A percentile compares a stretch with the other conserved stretches of the same genome.
Conservation (phyloP, 1,140 invertebrate genomes). For the Andricus grossulariae region DNA sequence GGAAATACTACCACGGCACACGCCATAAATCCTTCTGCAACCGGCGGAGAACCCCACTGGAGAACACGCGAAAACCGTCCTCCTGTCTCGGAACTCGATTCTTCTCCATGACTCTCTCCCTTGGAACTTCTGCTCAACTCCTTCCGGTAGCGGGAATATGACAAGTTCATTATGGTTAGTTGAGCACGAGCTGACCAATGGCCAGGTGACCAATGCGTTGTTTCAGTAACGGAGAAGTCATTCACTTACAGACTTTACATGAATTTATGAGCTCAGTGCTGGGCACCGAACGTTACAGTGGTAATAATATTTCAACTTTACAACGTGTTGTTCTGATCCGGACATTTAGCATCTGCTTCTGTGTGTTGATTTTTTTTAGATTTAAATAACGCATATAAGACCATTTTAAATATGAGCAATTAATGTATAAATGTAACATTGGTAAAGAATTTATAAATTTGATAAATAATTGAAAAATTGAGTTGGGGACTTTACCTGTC, state of each 20-base stretch:
- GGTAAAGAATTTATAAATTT: too few species aligned
- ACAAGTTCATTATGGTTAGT: constrained; percentile 27
- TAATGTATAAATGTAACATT: too few species aligned
- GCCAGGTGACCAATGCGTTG: constrained; percentile 29
- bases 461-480: too few species aligned
- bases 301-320: neutral
- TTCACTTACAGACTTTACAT: constrained; percentile 24
- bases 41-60: constrained; percentile 12
- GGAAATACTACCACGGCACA: constrained; percentile 25
- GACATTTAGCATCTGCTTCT: neutral
- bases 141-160: constrained; percentile 25
- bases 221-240: constrained; percentile 26
- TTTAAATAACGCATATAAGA: too few species aligned
- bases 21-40: constrained; percentile 29
- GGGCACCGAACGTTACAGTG: too few species aligned
- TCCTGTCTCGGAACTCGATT: constrained; percentile 18
- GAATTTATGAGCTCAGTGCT: constrained; percentile 2
- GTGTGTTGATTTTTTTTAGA: neutral
- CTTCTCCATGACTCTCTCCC: constrained; percentile 9
- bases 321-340: neutral
- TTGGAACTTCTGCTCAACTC: constrained; percentile 14
- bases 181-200: constrained; percentile 15
- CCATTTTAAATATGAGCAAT: too few species aligned
- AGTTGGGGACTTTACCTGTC: too few species aligned
- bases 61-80: constrained; percentile 30